A percentile compares a stretch with the other conserved stretches of the same genome.
phyloP scores from a whole-genome alignment of 2,797 vertebrate species.

The Crocodylus rhombifer region DNA sequence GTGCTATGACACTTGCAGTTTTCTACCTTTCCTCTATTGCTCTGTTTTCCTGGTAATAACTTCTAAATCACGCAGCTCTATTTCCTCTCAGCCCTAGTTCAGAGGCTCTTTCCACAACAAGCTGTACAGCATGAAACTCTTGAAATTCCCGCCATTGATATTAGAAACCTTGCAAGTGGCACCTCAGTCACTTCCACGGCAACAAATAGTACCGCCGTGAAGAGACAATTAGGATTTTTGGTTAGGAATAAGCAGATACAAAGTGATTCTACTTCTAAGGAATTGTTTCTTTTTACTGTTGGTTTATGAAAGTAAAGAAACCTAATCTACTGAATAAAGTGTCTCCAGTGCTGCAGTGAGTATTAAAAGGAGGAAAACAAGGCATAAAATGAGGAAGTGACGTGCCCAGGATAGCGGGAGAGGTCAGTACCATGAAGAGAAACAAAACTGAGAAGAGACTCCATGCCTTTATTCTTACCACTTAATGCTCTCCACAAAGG shows the following conservation, averaged over 20 bases:
- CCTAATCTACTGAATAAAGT: conserved; percentile 17
- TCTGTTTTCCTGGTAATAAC: background rate
- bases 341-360: background rate
- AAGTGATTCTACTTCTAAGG: conserved; percentile 14
- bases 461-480: background rate
- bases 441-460: background rate
- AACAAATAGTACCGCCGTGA: background rate
- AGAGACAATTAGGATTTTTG: background rate
- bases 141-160: background rate
- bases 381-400: background rate
- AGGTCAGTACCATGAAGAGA: background rate
- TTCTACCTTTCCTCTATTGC: background rate
- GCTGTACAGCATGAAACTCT: background rate
- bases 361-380: conserved; percentile 14
- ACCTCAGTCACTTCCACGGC: background rate
- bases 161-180: background rate
- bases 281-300: background rate
- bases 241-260: background rate
- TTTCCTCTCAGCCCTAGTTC: background rate
- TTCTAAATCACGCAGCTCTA: background rate
- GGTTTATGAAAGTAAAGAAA: background rate
- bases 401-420: background rate
- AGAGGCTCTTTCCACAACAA: background rate
- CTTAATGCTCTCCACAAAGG: background rate
- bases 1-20: background rate